Base-by-base conservation (phyloP, 1,140 invertebrate genomes). In the Acyrthosiphon pisum region DNA sequence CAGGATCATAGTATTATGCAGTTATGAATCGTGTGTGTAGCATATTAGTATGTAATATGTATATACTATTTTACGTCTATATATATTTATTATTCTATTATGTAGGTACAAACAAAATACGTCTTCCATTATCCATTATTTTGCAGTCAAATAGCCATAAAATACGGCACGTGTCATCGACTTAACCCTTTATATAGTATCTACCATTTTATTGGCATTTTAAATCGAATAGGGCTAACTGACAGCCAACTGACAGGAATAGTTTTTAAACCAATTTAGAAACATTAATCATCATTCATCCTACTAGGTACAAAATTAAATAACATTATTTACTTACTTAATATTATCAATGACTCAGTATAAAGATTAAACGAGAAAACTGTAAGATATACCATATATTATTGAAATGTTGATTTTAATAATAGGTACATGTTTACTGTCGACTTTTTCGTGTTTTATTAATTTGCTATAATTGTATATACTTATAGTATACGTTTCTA, bases 131-230 rank as follows among this genome's bases (percentile, higher is more conserved):
- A 90, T 46, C 37, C 26, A 90, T 68, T 68, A 68, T 90, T 68
- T 37, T 44, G 37, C 53, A 90, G 53, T 68, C 37, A 35, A 90
- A 90, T 68, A 90, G 11, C 53, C 53, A 90, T 90, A 90, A 90
- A 90, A 68, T 90, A 68, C 89, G 87, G 35, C 88, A 83, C 93
- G 89, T 93, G 60, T 50, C 90, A 48, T 50, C 37, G 48, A 30
- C 56, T 91, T 91, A 91, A 91, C 90, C 90, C 90, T 91, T 91
- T 91, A 68, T 41, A 60, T 90, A 68, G 89, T 68, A 44, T 60
- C 37, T 46, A 91, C 44, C n/a, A 46, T 48, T 91, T 91, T 91
- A 91, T 91, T 91, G 68, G 30, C n/a, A 81, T 76, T 50, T 91
- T 37, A 76, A 37, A 44, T 68, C 20, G 26, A 50, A 50, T 68